Evolutionary conservation across 35 echinoderm and acorn worm species (phyloP), one percentile per base, ranked within the genome.

Genomic region (Antedon bifida): DNA sequence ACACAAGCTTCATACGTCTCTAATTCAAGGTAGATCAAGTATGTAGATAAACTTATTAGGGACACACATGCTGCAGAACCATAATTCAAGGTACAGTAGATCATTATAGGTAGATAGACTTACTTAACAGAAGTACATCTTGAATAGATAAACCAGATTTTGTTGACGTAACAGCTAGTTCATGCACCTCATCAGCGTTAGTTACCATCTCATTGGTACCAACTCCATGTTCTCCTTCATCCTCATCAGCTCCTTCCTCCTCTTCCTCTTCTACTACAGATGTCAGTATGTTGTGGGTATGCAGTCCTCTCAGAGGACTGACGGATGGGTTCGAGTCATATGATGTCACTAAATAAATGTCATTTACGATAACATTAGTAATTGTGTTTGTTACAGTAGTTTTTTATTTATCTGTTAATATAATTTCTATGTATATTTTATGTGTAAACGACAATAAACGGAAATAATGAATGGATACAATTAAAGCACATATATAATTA

Each of bases 181-280:
- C 93, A 76, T 92, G 90, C 0, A 92, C 85, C 36, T 96, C 93
- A 85, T 96, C 93, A 32, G 89, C 90, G 33, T 96, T 88, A n/a
- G 90, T 89, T 44, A 78, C 46, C 14, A 83, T 85, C 14, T 96
- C 93, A 74, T 87, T 92, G 16, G 80, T 78, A n/a, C 78, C 56
- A 13, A 75, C 55, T 11, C 91, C 86, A 33, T 96, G 38, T 23
- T 84, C 81, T 30, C 74, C 73, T 34, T 26, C 82, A 19, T 74
- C 51, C 30, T 85, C 46, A 13, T 81, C 39, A 46, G 35, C 74
- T 73, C 83, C 80, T 13, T 81, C 78, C 9, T 29, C 45, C 30
- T 92, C 93, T 80, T 96, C 93, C 64, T 96, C 93, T 39, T 92
- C 93, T 14, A 88, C 91, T 8, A 91, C 87, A 11, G 23, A 11